A percentile compares a stretch with the other conserved stretches of the same genome.
Conservation (phyloP, 2,797 vertebrate species). For the Lagorchestes hirsutus region DNA sequence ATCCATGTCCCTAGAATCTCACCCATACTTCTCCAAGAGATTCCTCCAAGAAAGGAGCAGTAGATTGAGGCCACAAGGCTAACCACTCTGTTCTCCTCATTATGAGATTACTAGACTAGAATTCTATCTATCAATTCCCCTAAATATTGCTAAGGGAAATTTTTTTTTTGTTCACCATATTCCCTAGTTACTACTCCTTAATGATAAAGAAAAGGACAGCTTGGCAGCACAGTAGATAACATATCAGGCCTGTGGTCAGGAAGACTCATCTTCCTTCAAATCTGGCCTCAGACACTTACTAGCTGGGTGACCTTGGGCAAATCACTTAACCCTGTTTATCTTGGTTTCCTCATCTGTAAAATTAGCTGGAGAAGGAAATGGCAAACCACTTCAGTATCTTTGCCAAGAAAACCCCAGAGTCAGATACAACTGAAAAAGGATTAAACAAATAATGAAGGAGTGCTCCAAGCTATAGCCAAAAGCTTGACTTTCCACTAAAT, state of each 20-base stretch:
- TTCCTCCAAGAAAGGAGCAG: background rate
- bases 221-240: background rate
- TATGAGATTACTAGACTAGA: background rate
- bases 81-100: background rate
- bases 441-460: background rate
- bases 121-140: background rate
- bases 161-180: background rate
- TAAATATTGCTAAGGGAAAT: background rate
- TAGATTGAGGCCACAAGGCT: background rate
- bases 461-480: background rate
- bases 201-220: background rate
- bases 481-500: background rate
- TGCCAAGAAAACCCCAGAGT: background rate
- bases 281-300: background rate
- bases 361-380: background rate
- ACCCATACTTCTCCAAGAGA: background rate
- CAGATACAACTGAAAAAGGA: background rate
- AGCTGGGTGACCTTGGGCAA: background rate
- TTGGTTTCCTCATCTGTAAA: background rate
- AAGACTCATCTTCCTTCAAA: background rate
- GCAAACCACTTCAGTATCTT: background rate
- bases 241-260: background rate
- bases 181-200: background rate
- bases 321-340: background rate
- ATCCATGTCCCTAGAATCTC: background rate